Base-by-base conservation (phyloP, 2,888 invertebrate species). In the Hecatera dysodea region DNA sequence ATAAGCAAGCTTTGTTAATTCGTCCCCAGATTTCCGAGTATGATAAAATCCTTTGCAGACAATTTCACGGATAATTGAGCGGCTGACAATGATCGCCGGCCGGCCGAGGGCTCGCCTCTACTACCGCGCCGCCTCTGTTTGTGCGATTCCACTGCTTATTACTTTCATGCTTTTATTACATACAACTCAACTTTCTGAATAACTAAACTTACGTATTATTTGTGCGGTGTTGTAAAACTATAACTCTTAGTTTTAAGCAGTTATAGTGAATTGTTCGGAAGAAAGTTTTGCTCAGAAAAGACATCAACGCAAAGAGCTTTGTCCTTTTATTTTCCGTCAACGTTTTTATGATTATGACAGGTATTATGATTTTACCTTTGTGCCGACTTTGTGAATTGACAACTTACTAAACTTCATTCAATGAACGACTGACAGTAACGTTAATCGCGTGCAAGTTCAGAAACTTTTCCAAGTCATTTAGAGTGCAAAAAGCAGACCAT, bases 11-110 rank as follows among this genome's bases (percentile, higher is more conserved):
- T 72, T 84, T 80, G 84, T 82, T 84, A 84, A 83, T 84, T 78
- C 71, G 78, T 82, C 83, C 73, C 76, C 55, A 78, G 80, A 82
- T 82, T 84, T 80, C 78, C 3, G 75, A 84, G 83, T 76, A 84
- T 86, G 87, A 88, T 88, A 88, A 89, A 91, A 88, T 86, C 84
- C 85, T 89, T 90, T 88, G 87, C 88, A 89, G 84, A 88, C 91
- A 93, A 94, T 94, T 93, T 94, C 92, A 94, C 91, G 93, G 92
- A 90, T 93, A 94, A 94, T 93, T 93, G 92, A 92, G 90, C 89
- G 90, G 88, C 90, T 89, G 90, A 91, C 90, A 92, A 89, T 89
- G 90, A 87, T 90, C 87, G 87, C 78, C 84, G 80, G 82, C 83
- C 89, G 82, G 76, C 75, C 82, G 70, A 71, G 84, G 73, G 81